Conservation (phyloP, 2,888 invertebrate species). For the Anoplius nigerrimus region DNA sequence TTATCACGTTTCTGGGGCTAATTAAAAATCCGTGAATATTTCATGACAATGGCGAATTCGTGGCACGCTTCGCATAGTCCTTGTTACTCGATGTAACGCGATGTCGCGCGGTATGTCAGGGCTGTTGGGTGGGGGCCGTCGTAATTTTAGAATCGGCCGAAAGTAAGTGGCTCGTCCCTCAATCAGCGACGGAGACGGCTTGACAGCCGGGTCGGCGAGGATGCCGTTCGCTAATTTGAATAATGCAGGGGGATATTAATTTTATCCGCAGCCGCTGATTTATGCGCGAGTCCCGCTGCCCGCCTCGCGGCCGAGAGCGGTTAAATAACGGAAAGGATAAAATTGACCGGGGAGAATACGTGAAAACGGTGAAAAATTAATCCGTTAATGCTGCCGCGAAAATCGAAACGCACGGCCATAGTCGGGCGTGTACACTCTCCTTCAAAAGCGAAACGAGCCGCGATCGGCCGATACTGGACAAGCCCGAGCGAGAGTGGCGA, state of each 20-base stretch:
- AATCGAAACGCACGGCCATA: background rate
- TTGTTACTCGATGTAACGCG: too few relatives aligned
- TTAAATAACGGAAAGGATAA: conserved; percentile 7
- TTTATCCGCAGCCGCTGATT: background rate
- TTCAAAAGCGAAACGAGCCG: background rate
- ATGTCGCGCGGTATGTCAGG: too few relatives aligned
- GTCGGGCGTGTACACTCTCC: background rate
- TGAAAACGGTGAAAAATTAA: conserved; percentile 7
- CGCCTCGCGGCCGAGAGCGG: background rate
- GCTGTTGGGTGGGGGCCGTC: too few relatives aligned
- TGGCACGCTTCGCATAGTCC: too few relatives aligned
- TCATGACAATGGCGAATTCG: too few relatives aligned
- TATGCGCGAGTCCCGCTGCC: background rate
- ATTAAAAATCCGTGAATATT: too few relatives aligned
- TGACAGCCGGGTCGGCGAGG: background rate
- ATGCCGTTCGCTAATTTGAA: background rate
- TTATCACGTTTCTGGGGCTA: too few relatives aligned
- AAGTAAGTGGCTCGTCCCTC: too few relatives aligned
- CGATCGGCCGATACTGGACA: too few relatives aligned
- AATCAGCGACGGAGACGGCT: too few relatives aligned
- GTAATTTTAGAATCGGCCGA: too few relatives aligned
- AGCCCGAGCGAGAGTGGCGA: too few relatives aligned
- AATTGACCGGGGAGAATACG: background rate
- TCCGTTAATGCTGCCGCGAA: background rate
- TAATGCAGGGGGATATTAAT: conserved; percentile 2